Evolutionary conservation across 2,797 vertebrate genomes (phyloP).

Genomic region (Botia kubotai): DNA sequence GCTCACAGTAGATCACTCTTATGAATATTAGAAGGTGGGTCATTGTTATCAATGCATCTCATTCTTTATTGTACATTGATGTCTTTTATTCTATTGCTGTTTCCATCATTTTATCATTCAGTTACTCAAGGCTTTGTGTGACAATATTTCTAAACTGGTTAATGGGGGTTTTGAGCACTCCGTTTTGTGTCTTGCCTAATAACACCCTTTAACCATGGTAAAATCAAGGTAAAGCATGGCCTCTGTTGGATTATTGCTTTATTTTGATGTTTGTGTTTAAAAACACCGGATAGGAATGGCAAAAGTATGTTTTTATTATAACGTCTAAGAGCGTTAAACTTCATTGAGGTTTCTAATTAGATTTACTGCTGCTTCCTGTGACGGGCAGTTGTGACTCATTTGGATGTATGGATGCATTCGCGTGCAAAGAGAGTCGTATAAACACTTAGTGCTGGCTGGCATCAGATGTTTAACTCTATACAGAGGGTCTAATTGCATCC

Average conservation of each 20-base stretch:
- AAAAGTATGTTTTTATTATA: background rate
- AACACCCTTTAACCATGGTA: background rate
- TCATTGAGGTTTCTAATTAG: constrained; percentile 50
- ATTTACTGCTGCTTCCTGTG: constrained; percentile 43
- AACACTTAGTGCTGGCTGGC: constrained; percentile 33
- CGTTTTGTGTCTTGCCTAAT: background rate
- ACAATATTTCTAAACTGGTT: background rate
- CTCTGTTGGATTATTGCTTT: background rate
- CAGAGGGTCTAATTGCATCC: constrained; percentile 52
- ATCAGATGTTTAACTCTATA: constrained; percentile 39
- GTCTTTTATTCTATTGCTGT: no score
- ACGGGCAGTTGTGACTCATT: constrained; percentile 41
- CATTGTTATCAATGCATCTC: no score
- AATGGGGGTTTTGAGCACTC: background rate
- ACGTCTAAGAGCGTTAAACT: constrained; percentile 3
- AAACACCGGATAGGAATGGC: background rate
- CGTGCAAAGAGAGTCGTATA: constrained; percentile 41
- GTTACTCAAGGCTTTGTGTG: no score
- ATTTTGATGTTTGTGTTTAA: background rate
- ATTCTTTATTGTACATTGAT: no score
- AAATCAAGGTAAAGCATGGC: background rate
- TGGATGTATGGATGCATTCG: constrained; percentile 31
- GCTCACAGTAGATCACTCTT: no score
- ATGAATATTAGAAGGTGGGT: no score
- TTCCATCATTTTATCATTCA: background rate